These are phyloP conservation scores for Labia minor DNA, from an alignment of 2,888 invertebrate genomes.

Conservation along the genomic window DNA sequence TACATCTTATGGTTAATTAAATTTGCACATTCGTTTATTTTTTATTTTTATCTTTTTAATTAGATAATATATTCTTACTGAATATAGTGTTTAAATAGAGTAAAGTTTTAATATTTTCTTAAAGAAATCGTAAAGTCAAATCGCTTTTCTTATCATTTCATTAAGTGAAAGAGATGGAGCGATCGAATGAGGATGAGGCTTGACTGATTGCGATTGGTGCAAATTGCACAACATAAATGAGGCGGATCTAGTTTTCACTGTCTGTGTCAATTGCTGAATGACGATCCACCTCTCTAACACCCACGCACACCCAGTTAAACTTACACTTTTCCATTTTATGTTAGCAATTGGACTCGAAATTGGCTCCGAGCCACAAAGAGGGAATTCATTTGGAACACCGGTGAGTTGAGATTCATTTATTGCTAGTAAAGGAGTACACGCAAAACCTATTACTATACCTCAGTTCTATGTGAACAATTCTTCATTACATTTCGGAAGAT, in stretches of 20 bases:
- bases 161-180: too few species aligned
- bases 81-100: too few species aligned
- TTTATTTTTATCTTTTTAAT: too few species aligned
- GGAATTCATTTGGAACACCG: not conserved
- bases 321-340: not conserved
- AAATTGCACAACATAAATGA: conserved; percentile 13
- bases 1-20: too few species aligned
- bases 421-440: not conserved
- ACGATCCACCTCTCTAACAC: not conserved
- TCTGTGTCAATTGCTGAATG: conserved; percentile 13
- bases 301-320: not conserved
- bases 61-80: too few species aligned
- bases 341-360: not conserved
- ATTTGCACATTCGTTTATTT: too few species aligned
- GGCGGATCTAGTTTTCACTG: conserved; percentile 5
- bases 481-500: too few species aligned
- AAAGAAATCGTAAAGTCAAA: too few species aligned
- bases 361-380: conserved; percentile 5
- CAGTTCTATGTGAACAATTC: not conserved
- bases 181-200: too few species aligned
- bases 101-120: too few species aligned
- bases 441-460: not conserved
- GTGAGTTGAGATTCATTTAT: not conserved
- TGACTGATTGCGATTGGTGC: not conserved
- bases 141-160: too few species aligned